Conservation (phyloP, 2,113 vertebrate genomes). For the Silurus asotus region DNA sequence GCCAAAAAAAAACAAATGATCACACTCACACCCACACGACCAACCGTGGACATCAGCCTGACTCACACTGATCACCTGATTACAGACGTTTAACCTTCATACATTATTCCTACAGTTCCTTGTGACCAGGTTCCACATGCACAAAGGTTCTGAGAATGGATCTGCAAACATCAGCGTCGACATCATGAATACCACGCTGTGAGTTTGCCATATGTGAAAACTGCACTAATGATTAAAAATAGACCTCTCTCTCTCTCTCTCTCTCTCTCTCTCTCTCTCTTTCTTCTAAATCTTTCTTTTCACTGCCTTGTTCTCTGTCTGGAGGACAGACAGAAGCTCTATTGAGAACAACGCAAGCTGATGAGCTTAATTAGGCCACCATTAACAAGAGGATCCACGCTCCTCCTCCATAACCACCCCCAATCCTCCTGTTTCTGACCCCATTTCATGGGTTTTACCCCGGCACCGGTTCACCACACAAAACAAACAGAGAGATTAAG, state of each 20-base stretch:
- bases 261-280: not conserved
- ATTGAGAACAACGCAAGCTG: conserved; percentile 27
- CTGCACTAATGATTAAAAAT: not conserved
- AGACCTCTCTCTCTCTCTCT: not conserved
- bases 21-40: not conserved
- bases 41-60: not conserved
- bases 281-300: not conserved
- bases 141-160: not conserved
- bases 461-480: conserved; percentile 2
- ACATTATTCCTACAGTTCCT: not conserved
- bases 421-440: conserved; percentile 21
- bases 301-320: conserved; percentile 18
- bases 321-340: conserved; percentile 42
- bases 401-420: not conserved
- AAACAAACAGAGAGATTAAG: conserved; percentile 12
- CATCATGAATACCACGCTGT: not conserved
- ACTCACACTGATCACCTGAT: not conserved
- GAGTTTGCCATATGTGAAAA: not conserved
- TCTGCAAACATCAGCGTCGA: not conserved
- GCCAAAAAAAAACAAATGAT: not conserved
- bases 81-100: not conserved
- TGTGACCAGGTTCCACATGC: not conserved
- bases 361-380: conserved; percentile 50
- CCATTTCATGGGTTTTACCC: conserved; percentile 28
- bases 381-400: conserved; percentile 38